Base-by-base conservation (phyloP, 2,797 vertebrate genomes). In the Arremon aurantiirostris region DNA sequence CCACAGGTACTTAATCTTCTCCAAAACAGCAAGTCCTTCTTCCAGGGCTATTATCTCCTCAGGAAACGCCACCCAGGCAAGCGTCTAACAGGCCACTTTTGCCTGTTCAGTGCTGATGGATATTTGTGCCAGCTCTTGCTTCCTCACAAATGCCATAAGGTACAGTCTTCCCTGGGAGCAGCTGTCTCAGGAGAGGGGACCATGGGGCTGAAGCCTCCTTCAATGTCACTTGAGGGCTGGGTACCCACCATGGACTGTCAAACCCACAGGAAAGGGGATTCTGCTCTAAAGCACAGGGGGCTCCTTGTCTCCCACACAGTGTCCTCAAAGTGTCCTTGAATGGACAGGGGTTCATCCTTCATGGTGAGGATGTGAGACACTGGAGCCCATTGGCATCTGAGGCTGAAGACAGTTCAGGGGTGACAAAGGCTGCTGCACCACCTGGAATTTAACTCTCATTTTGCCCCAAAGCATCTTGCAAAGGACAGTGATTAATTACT, bases 21-120 rank as follows among this genome's bases (percentile, higher is more conserved):
- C 73, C 93, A 91, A 93, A 96, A 92, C 82, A 95, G 72, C 79
- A 64, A 85, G 78, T 79, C 86, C 87, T 95, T 85, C 84, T 93
- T 85, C 83, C 73, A 91, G 1, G 2, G 59, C 66, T 84, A 75
- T 94, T 90, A 93, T 75, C 89, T 90, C 71, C 93, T 77, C 59
- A 71, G 80, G 53, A 73, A 94, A 78, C n/a, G 70, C 72, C 80
- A 84, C 70, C 81, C 92, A 82, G 55, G 24, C 2, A 0, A 93
- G 83, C 0, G 0, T 39, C 70, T 75, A 79, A 77, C 70, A 90
- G 72, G 65, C n/a, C 30, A 60, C 61, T 91, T 91, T 55, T 92
- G 71, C 86, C 52, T 91, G 19, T 64, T 61, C 23, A 12, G 66
- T 2, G 1, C 30, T 55, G 76, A 73, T 70, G 68, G 82, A 77